Evolutionary conservation across 2,113 vertebrate species (phyloP), one percentile per base, ranked within the genome.

Genomic region (Solea solea): DNA sequence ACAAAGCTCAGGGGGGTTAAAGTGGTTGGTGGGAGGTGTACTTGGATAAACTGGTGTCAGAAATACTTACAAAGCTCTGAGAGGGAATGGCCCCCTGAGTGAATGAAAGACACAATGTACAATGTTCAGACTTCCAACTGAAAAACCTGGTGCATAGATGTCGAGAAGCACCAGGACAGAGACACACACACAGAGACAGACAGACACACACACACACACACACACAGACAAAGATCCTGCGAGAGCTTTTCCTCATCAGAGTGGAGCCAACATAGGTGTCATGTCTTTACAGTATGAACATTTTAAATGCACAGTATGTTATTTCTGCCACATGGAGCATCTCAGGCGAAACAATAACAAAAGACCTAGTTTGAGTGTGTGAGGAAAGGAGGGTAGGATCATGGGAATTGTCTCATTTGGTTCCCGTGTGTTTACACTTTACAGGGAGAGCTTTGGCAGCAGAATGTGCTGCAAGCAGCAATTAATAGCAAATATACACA

Each of bases 31-130:
- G 59, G 69, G 49, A 69, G 44, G 42, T 52, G 14, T 78, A 68
- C 50, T 15, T 53, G n/a, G 39, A 53, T 40, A 45, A 69, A 67
- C 64, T 75, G 61, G 41, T 77, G 55, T 52, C 78, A 83, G 55
- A n/a, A 15, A 91, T 94, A 94, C 93, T 94, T 85, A 94, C 93
- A 73, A 94, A 80, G 69, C 72, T 92, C 80, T 94, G 90, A 88
- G 91, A 91, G 74, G 92, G 90, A 87, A 92, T 87, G 74, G 90
- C 69, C 53, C 91, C 91, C 92, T 94, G 74, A 76, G 82, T 78
- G 84, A 84, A 86, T 68, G 74, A 91, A 85, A 92, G 58, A 91
- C 75, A 90, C 16, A 68, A 71, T 14, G 57, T 56, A 39, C 44
- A 82, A 83, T 10, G 72, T 62, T 55, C 72, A 54, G 74, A 74